Conservation (phyloP, 2,888 invertebrate genomes). For the Hermodice carunculata region DNA sequence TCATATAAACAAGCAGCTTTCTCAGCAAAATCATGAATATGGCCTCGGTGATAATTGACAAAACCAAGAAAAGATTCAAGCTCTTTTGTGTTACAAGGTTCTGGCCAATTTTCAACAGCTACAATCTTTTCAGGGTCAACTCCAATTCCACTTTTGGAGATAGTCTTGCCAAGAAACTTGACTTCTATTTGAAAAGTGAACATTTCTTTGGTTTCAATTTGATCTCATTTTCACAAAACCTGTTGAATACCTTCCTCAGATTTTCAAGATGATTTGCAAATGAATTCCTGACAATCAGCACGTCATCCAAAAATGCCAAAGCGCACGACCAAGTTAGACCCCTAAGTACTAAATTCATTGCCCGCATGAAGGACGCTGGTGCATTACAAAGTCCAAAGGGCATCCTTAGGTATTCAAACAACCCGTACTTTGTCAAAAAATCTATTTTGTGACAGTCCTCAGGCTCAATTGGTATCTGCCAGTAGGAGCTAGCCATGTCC, state of each 20-base stretch:
- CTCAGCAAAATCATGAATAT: no score
- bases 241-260: conserved; percentile 2
- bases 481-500: not conserved
- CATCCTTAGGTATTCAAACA: conserved; percentile 1
- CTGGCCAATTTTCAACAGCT: not conserved
- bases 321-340: not conserved
- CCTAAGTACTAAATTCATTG: not conserved
- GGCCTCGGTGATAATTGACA: no score
- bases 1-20: no score
- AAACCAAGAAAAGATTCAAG: no score
- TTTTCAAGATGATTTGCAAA: not conserved
- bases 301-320: conserved; percentile 9
- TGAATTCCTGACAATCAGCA: not conserved
- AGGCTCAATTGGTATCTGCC: not conserved
- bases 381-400: conserved; percentile 4
- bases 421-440: not conserved
- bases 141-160: not conserved
- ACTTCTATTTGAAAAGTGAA: conserved; percentile 4
- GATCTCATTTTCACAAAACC: not conserved
- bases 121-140: not conserved
- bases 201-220: conserved; percentile 12
- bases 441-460: conserved; percentile 2
- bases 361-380: not conserved
- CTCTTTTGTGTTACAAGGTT: no score
- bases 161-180: not conserved